Evolutionary conservation across 37 sponge, comb jelly and placozoan genomes (phyloP).

Genomic region (Beroe forskalii): DNA sequence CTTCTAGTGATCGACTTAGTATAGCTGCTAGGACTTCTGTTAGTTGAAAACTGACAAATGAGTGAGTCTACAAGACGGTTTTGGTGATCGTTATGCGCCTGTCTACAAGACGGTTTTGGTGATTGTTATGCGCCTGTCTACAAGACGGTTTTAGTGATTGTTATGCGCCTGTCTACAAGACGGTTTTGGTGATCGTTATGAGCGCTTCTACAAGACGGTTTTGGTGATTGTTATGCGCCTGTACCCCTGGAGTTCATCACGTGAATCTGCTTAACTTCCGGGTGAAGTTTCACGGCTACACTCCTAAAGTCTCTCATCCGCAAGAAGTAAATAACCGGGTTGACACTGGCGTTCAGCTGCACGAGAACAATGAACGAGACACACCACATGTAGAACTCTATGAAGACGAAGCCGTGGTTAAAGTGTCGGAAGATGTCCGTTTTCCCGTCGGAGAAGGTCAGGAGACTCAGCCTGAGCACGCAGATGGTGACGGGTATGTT

Average conservation of each 20-base stretch:
- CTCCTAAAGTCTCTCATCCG: conserved; percentile 4
- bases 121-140: too few relatives aligned
- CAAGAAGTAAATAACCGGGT: conserved; percentile 27
- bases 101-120: too few relatives aligned
- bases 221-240: not conserved
- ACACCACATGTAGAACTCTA: not conserved
- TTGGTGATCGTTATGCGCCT: too few relatives aligned
- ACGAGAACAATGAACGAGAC: not conserved
- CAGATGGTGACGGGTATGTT: conserved; percentile 34
- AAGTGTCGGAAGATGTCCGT: not conserved
- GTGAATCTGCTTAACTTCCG: not conserved
- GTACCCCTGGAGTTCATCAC: not conserved
- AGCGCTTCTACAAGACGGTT: not conserved
- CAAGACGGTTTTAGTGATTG: too few relatives aligned
- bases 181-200: too few relatives aligned
- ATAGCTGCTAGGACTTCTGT: too few relatives aligned
- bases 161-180: too few relatives aligned
- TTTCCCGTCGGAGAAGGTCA: not conserved
- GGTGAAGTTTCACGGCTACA: not conserved
- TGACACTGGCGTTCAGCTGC: conserved; percentile 23
- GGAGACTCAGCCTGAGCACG: not conserved
- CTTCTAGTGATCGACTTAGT: too few relatives aligned
- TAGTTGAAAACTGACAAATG: too few relatives aligned
- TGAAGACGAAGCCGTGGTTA: not conserved
- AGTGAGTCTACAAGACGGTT: too few relatives aligned